A percentile compares a stretch with the other conserved stretches of the same genome.
Evolutionary conservation across 2,888 invertebrate genomes (phyloP).

Genomic region (Orgyia antiqua): DNA sequence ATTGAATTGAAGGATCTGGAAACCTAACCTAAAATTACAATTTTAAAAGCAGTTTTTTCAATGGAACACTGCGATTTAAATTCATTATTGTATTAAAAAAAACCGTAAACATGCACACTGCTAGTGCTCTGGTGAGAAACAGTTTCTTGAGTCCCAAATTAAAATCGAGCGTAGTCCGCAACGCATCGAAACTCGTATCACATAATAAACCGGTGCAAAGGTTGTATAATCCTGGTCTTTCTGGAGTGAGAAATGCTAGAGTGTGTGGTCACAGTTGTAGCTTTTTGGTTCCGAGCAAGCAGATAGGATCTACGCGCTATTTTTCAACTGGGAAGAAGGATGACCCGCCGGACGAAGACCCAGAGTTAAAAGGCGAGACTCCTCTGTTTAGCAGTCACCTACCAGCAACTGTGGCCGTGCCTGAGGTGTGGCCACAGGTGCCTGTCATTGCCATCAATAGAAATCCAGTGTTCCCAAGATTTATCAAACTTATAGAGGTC

Average conservation of each 20-base stretch:
- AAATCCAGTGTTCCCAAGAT: slow-evolving; percentile 98
- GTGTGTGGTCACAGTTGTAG: slow-evolving; percentile 37
- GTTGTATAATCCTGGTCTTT: slow-evolving; percentile 25
- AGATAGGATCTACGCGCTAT: slow-evolving; percentile 35
- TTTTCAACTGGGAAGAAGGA: slow-evolving; percentile 54
- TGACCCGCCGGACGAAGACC: slow-evolving; percentile 58
- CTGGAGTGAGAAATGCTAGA: slow-evolving; percentile 26
- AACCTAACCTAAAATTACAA: slow-evolving; percentile 52
- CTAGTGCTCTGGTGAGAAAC: slow-evolving; percentile 53
- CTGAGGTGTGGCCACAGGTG: slow-evolving; percentile 97
- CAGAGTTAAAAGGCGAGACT: slow-evolving; percentile 55
- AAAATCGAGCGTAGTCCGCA: slow-evolving; percentile 47
- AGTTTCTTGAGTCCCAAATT: slow-evolving; percentile 50
- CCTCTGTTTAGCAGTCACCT: slow-evolving; percentile 77
- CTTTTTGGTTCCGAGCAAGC: slow-evolving; percentile 21
- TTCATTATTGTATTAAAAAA: too few relatives aligned
- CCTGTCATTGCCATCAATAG: slow-evolving; percentile 96
- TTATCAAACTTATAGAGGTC: slow-evolving; percentile 98
- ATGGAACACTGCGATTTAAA: slow-evolving; percentile 35
- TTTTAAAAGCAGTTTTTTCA: slow-evolving; percentile 30
- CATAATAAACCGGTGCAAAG: slow-evolving; percentile 46
- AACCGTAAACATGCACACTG: slow-evolving; percentile 61
- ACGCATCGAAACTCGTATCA: slow-evolving; percentile 69
- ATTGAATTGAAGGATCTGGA: slow-evolving; percentile 55
- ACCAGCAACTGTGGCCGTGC: slow-evolving; percentile 94